phyloP scores from a whole-genome alignment of 2,113 vertebrate genomes.

The Brachirus orientalis region DNA sequence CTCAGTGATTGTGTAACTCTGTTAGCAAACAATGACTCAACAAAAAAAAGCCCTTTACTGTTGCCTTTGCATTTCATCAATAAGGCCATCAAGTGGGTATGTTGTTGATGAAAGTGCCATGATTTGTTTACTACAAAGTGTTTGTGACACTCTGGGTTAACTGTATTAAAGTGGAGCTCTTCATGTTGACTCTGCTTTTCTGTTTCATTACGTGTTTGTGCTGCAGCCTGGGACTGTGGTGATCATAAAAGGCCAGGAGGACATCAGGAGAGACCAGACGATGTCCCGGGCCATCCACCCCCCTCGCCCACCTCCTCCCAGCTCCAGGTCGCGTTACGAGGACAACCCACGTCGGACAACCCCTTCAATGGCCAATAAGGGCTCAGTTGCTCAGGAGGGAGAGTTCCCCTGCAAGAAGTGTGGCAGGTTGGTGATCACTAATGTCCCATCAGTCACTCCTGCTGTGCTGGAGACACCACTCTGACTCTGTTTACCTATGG shows the following conservation, averaged over 20 bases:
- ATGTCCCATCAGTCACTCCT: background rate
- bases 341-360: conserved; percentile 75
- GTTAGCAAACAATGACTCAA: conserved; percentile 53
- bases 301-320: conserved; percentile 44
- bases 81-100: too few species aligned
- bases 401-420: conserved; percentile 99
- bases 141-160: too few species aligned
- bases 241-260: conserved; percentile 83
- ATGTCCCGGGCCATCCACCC: conserved; percentile 55
- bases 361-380: conserved; percentile 77
- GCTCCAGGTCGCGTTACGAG: conserved; percentile 77
- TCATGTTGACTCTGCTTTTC: background rate
- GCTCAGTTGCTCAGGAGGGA: conserved; percentile 86
- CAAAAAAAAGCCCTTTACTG: conserved; percentile 26
- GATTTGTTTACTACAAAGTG: too few species aligned
- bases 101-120: too few species aligned
- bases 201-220: background rate
- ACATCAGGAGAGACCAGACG: conserved; percentile 77
- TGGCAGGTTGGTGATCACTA: conserved; percentile 85
- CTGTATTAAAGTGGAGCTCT: background rate
- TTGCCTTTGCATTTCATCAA: background rate
- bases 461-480: background rate
- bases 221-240: conserved; percentile 80
- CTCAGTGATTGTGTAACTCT: conserved; percentile 47
- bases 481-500: conserved; percentile 16